These are phyloP conservation scores for Apostichopus japonicus DNA, from an alignment of 35 echinoderm and acorn worm species.

Conservation along the genomic window DNA sequence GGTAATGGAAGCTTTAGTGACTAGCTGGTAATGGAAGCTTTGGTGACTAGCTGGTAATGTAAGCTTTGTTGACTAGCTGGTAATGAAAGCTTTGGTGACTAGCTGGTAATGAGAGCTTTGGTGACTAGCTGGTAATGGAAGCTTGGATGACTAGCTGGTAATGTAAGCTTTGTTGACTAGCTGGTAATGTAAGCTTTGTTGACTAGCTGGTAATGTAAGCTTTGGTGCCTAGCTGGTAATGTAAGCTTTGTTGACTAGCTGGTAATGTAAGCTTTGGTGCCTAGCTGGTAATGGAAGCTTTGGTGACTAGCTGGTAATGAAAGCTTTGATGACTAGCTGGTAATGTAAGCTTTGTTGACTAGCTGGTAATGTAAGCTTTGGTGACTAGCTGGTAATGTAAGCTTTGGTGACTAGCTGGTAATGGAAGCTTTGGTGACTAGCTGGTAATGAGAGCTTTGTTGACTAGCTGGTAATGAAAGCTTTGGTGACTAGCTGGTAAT, in stretches of 20 bases:
- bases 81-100: too few species aligned
- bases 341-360: too few species aligned
- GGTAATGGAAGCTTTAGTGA: too few species aligned
- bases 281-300: not conserved
- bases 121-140: too few species aligned
- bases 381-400: not conserved
- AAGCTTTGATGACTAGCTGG: not conserved
- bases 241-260: not conserved
- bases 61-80: too few species aligned
- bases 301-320: not conserved
- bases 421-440: not conserved
- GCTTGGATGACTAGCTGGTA: not conserved
- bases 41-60: too few species aligned
- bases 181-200: not conserved
- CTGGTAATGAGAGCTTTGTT: too few species aligned
- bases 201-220: not conserved
- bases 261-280: not conserved
- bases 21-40: too few species aligned
- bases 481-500: not conserved
- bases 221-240: not conserved
- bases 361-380: not conserved
- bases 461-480: too few species aligned
- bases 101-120: too few species aligned
- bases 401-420: not conserved
- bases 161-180: not conserved